These are phyloP conservation scores for Pagrus major DNA, from an alignment of 2,113 vertebrate genomes.

Conservation along the genomic window DNA sequence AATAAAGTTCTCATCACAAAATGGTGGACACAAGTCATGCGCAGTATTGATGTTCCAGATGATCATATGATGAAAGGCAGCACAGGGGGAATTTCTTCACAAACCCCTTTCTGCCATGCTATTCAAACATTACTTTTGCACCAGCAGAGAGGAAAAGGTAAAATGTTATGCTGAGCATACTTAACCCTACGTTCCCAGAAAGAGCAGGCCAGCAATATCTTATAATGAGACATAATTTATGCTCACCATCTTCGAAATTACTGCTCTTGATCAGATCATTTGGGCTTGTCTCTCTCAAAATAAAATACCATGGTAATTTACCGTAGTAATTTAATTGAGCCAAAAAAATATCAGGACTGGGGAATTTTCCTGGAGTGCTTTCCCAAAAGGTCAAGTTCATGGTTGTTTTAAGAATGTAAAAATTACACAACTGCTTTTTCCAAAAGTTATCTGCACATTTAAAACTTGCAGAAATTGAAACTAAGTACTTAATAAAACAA, in stretches of 20 bases:
- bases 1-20: conserved; percentile 69
- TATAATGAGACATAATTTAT: neutral
- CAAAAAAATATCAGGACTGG: neutral
- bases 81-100: conserved; percentile 8
- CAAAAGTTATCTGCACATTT: neutral
- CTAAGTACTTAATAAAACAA: neutral
- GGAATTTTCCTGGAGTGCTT: neutral
- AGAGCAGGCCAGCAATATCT: neutral
- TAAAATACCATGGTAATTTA: neutral
- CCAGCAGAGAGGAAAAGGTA: conserved; percentile 12
- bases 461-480: conserved; percentile 3
- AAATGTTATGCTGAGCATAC: neutral
- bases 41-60: conserved; percentile 55
- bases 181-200: conserved; percentile 24
- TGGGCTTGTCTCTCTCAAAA: neutral
- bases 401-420: neutral
- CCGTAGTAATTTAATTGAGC: neutral
- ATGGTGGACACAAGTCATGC: conserved; percentile 71
- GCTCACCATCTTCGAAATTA: neutral
- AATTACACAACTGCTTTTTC: neutral
- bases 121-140: conserved; percentile 10
- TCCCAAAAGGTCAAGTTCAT: conserved; percentile 12
- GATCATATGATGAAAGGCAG: conserved; percentile 30
- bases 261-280: neutral
- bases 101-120: neutral